These are phyloP conservation scores for Chloropsis hardwickii DNA, from an alignment of 2,113 vertebrate genomes.

Conservation along the genomic window DNA sequence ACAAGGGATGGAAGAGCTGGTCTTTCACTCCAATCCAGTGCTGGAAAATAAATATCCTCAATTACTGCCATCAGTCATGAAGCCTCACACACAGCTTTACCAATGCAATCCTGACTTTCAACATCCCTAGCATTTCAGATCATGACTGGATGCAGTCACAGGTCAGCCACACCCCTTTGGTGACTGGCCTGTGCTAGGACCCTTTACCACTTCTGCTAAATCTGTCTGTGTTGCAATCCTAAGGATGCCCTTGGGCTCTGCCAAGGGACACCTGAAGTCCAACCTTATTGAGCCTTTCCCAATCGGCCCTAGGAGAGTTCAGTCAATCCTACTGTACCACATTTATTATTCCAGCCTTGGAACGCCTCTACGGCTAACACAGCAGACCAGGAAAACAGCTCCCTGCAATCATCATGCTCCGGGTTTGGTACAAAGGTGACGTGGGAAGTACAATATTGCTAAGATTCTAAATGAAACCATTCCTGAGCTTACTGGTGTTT, in stretches of 20 bases:
- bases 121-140: neutral
- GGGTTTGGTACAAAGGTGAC: neutral
- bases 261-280: neutral
- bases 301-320: neutral
- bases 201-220: neutral
- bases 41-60: neutral
- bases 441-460: neutral
- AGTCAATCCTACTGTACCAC: neutral
- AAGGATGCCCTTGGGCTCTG: neutral
- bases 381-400: neutral
- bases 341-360: neutral
- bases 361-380: neutral
- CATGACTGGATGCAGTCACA: neutral
- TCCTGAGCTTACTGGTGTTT: neutral
- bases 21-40: neutral
- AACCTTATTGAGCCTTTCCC: neutral
- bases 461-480: neutral
- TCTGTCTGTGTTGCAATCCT: neutral
- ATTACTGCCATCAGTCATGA: neutral
- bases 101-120: neutral
- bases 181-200: neutral
- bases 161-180: neutral
- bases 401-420: neutral
- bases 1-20: neutral
- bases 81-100: neutral